Evolutionary conservation across 1,140 invertebrate genomes (phyloP).

Genomic region (Adelges cooleyi): DNA sequence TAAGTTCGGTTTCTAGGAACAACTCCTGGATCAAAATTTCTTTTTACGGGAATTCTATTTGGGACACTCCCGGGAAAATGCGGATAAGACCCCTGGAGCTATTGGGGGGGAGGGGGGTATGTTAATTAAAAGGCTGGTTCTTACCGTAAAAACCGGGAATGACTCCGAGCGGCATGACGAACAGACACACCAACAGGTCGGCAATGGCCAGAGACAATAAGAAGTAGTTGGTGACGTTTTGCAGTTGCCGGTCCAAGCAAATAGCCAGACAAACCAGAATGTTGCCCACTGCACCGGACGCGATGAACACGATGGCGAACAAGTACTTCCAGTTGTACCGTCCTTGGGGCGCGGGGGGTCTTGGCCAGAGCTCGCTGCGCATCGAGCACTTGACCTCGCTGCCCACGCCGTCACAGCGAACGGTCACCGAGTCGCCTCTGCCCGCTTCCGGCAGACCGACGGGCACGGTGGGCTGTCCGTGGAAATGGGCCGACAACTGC

Average conservation of each 20-base stretch:
- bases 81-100: no score
- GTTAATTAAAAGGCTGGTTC: constrained; percentile 35
- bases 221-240: constrained; percentile 92
- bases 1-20: no score
- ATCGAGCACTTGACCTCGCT: constrained; percentile 7
- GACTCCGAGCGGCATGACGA: constrained; percentile 82
- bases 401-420: background rate
- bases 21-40: no score
- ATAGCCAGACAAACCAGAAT: constrained; percentile 84
- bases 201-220: constrained; percentile 84
- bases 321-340: constrained; percentile 64
- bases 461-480: constrained; percentile 1
- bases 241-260: constrained; percentile 65
- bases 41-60: no score
- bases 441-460: background rate
- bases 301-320: constrained; percentile 66
- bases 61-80: no score
- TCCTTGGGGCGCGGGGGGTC: background rate
- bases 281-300: constrained; percentile 80
- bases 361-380: background rate
- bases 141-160: constrained; percentile 75
- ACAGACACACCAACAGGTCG: constrained; percentile 78
- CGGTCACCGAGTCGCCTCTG: background rate
- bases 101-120: no score
- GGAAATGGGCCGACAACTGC: background rate